These are phyloP conservation scores for Megaustenia siamemsis DNA, from an alignment of 2,888 invertebrate species.

Conservation along the genomic window DNA sequence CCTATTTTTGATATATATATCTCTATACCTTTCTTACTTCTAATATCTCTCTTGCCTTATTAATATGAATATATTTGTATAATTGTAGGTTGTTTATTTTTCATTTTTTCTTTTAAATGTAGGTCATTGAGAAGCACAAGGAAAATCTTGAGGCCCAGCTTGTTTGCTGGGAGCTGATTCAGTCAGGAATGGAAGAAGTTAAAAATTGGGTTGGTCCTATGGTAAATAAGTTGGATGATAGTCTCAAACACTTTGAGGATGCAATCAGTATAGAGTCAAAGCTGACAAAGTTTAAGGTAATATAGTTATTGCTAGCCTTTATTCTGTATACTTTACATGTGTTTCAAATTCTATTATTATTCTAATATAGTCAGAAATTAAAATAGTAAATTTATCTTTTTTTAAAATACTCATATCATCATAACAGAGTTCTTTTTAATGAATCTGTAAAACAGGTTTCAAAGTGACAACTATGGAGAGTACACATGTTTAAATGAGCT, in stretches of 20 bases:
- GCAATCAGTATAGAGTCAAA: constrained; percentile 89
- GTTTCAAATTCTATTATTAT: too few species aligned
- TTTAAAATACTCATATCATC: too few species aligned
- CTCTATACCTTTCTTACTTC: too few species aligned
- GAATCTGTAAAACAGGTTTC: too few species aligned
- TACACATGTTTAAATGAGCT: too few species aligned
- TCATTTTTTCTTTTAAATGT: not conserved
- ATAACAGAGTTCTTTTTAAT: too few species aligned
- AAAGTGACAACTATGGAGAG: too few species aligned
- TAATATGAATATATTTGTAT: not conserved
- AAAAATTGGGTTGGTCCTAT: constrained; percentile 91
- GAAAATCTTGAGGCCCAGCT: constrained; percentile 92
- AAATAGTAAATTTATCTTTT: too few species aligned
- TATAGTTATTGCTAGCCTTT: not conserved
- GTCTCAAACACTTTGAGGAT: constrained; percentile 88
- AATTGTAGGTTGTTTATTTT: not conserved
- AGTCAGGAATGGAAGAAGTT: constrained; percentile 90
- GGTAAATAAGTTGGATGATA: constrained; percentile 87
- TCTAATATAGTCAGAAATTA: too few species aligned
- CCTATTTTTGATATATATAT: too few species aligned
- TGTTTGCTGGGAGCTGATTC: constrained; percentile 95
- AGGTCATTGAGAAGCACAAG: constrained; percentile 86
- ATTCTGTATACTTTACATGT: not conserved
- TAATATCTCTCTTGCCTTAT: too few species aligned
- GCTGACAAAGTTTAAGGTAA: constrained; percentile 88